These are phyloP conservation scores for Noctua pronuba DNA, from an alignment of 2,888 invertebrate genomes.

Conservation along the genomic window DNA sequence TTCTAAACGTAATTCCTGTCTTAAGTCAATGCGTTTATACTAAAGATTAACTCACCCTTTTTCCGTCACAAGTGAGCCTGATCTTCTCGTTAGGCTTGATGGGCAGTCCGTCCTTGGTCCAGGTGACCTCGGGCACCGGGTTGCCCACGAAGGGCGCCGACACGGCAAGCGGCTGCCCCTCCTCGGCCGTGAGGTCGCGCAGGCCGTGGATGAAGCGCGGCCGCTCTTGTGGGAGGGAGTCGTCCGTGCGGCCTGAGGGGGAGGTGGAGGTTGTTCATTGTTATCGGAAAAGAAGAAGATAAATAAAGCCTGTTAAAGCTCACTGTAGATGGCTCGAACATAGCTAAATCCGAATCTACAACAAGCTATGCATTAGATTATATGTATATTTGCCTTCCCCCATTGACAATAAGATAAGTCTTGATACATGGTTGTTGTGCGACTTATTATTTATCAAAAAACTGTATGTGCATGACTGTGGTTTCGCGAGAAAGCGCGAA, in stretches of 20 bases:
- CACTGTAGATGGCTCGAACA: neutral
- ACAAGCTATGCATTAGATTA: neutral
- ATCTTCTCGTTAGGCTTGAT: conserved; percentile 92
- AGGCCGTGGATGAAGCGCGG: conserved; percentile 94
- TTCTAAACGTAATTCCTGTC: no score
- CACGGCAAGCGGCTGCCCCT: conserved; percentile 94
- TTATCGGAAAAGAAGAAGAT: neutral
- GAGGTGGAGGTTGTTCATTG: no score
- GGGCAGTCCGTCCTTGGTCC: conserved; percentile 94
- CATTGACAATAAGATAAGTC: neutral
- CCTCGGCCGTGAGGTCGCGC: conserved; percentile 94
- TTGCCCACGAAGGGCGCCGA: conserved; percentile 94
- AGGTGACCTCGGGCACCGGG: conserved; percentile 95
- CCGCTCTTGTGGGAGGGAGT: conserved; percentile 93
- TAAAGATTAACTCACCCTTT: conserved; percentile 89
- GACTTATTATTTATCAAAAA: neutral
- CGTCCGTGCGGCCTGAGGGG: conserved; percentile 88
- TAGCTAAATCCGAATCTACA: neutral
- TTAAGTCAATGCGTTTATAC: no score
- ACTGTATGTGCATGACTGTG: neutral
- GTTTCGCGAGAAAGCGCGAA: neutral
- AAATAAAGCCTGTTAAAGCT: neutral
- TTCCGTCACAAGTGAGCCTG: conserved; percentile 95
- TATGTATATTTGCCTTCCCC: neutral
- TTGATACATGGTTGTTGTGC: neutral